Percentiles rank a stretch among this genome's conserved stretches.
Conservation (phyloP, 2,797 vertebrate species). For the Tadarida brasiliensis region DNA sequence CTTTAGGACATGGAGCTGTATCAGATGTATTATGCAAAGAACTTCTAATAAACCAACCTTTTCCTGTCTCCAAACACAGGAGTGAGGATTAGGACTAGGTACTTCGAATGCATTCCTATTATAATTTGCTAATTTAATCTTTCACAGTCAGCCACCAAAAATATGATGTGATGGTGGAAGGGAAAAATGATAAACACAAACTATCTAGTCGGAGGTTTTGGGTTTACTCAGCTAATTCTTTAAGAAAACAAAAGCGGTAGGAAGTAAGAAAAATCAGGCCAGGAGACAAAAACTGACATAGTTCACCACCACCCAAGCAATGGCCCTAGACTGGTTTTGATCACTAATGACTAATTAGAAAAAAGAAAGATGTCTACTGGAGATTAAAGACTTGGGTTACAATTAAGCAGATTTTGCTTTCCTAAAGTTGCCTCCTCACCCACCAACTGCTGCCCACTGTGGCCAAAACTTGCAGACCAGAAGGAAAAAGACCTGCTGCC, state of each 20-base stretch:
- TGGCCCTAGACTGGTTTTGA: neutral
- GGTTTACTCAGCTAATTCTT: slow-evolving; percentile 11
- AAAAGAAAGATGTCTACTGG: neutral
- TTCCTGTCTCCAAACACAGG: slow-evolving; percentile 34
- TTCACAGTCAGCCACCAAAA: slow-evolving; percentile 13
- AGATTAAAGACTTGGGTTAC: neutral
- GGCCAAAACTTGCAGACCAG: neutral
- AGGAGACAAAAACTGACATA: slow-evolving; percentile 5
- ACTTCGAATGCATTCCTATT: neutral
- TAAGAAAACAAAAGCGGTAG: slow-evolving; percentile 10
- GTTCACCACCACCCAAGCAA: neutral
- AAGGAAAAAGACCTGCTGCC: neutral
- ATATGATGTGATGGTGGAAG: neutral
- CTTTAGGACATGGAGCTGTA: neutral
- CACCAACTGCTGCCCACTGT: neutral
- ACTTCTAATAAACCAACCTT: neutral
- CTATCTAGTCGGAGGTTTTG: neutral
- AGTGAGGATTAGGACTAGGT: neutral
- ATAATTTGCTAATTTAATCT: neutral
- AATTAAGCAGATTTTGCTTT: slow-evolving; percentile 16
- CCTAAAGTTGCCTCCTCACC: neutral
- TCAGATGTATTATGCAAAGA: neutral
- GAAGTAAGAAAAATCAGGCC: neutral
- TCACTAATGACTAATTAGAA: neutral
- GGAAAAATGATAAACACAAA: slow-evolving; percentile 28